Percentiles rank a stretch among this genome's conserved stretches.
These are phyloP conservation scores for Ctenoplectra terminalis DNA, from an alignment of 1,140 invertebrate species.

Conservation along the genomic window DNA sequence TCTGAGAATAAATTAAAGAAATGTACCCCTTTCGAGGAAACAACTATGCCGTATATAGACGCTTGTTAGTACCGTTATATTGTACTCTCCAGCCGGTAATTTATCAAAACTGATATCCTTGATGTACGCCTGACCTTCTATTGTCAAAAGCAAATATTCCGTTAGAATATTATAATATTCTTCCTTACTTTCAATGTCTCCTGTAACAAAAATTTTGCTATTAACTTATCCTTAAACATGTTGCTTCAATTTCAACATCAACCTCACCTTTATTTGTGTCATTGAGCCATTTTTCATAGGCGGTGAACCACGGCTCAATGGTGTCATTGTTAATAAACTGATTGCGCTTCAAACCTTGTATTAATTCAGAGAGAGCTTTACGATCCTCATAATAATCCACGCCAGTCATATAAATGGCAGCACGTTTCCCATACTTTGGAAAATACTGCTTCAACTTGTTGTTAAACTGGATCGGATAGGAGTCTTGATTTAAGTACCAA, in stretches of 20 bases:
- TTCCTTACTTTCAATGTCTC: slow-evolving; percentile 72
- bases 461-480: slow-evolving; percentile 80
- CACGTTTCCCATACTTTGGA: slow-evolving; percentile 82
- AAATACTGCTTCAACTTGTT: slow-evolving; percentile 82
- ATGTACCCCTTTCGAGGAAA: neutral
- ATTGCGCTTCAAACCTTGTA: slow-evolving; percentile 71
- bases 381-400: slow-evolving; percentile 79
- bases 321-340: slow-evolving; percentile 78
- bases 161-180: slow-evolving; percentile 78
- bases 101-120: slow-evolving; percentile 80
- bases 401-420: slow-evolving; percentile 81
- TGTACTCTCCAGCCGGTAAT: slow-evolving; percentile 78
- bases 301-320: slow-evolving; percentile 79
- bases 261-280: slow-evolving; percentile 67
- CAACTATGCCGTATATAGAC: slow-evolving; percentile 53
- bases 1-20: slow-evolving; percentile 69
- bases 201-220: neutral
- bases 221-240: neutral
- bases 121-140: slow-evolving; percentile 78
- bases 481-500: slow-evolving; percentile 84
- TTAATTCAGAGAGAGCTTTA: slow-evolving; percentile 68
- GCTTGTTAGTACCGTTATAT: slow-evolving; percentile 76
- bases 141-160: slow-evolving; percentile 78
- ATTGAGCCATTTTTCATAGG: slow-evolving; percentile 74
- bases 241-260: too few relatives aligned